Evolutionary conservation across 37 sponge, comb jelly and placozoan genomes (phyloP), one percentile per base, ranked within the genome.

Genomic region (Corticium candelabrum): DNA sequence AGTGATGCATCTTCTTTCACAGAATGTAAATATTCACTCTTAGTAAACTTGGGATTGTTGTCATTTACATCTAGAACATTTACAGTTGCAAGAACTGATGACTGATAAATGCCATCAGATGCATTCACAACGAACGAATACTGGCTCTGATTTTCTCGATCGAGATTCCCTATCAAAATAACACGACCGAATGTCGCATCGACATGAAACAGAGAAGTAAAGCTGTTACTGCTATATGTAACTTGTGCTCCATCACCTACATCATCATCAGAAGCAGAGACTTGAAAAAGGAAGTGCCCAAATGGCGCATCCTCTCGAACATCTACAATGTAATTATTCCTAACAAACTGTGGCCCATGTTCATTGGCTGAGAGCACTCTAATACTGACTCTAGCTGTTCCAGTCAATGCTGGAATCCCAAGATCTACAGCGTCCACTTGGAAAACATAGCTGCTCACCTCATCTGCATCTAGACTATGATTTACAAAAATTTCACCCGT

Each of bases 1-100:
- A 36, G 34, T 37, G 74, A 56, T 69, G 82, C 85, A 38, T 83
- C 74, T 34, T 88, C 89, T 1, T 36, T 72, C 1, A 85, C 39
- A 35, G 37, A 4, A 3, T 40, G 7, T 4, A 29, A 0, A 35
- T 84, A 88, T 3, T 27, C 40, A 35, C 74, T 0, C 37, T 30
- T 35, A 7, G 27, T 27, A 70, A 88, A 88, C 0, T 2, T 30
- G 21, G 84, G 84, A 40, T 39, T 15, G 7, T 33, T 34, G 35
- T 84, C 85, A 37, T 84, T 56, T 0, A 77, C 74, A 74, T 84
- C 75, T 1, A 2, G 11, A 3, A 88, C 85, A 29, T 32, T 77
- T 3, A 88, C 79, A 35, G 39, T 67, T 3, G 73, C 79, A 11
- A 3, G 7, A 34, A 77, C 39, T 1, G 70, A 36, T 1, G 39